These are phyloP conservation scores for Betta splendens DNA, from an alignment of 2,797 vertebrate genomes.

Conservation along the genomic window DNA sequence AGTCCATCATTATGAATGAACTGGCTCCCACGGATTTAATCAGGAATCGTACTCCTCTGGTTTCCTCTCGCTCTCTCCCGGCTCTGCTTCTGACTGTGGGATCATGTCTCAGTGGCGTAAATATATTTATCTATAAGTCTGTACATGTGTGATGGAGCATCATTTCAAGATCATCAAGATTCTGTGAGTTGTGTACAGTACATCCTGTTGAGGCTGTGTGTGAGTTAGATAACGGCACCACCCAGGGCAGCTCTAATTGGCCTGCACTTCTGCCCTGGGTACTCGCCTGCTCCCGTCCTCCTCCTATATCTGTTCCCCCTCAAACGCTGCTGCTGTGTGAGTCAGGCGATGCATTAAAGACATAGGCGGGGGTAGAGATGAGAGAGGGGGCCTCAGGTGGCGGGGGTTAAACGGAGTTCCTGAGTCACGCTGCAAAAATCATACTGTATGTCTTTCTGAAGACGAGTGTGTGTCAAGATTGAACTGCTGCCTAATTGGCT, in stretches of 20 bases:
- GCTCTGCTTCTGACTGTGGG: conserved; percentile 59
- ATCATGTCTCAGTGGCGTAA: conserved; percentile 45
- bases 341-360: conserved; percentile 17
- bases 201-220: conserved; percentile 64
- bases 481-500: conserved; percentile 10
- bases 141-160: conserved; percentile 12
- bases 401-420: conserved; percentile 47
- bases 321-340: conserved; percentile 23
- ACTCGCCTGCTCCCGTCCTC: conserved; percentile 39
- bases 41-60: neutral
- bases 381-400: conserved; percentile 25
- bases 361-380: neutral
- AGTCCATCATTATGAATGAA: too few relatives aligned
- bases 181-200: conserved; percentile 10
- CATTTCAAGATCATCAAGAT: conserved; percentile 62
- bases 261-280: conserved; percentile 60
- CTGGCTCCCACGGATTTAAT: neutral
- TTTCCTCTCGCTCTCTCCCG: conserved; percentile 22
- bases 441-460: neutral
- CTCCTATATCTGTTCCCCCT: conserved; percentile 46
- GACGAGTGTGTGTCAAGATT: conserved; percentile 1
- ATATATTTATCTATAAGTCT: neutral
- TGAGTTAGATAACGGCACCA: conserved; percentile 69
- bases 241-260: conserved; percentile 72
- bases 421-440: neutral